Percentiles rank a stretch among this genome's conserved stretches.
Conservation (phyloP, 2,888 invertebrate species). For the Chrysodeixis includens region DNA sequence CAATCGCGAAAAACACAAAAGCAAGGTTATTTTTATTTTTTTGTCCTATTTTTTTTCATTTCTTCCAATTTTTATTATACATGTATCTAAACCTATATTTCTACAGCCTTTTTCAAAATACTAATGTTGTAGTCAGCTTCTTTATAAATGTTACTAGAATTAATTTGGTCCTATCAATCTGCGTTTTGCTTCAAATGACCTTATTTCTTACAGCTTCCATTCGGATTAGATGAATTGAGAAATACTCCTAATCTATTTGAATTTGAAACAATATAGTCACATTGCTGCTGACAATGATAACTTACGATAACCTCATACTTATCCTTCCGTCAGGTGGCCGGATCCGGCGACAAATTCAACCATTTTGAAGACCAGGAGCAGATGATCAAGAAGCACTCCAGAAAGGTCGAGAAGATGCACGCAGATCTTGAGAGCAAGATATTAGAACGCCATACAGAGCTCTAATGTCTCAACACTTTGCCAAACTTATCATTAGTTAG, state of each 20-base stretch:
- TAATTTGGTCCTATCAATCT: too few relatives aligned
- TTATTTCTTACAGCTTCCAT: too few relatives aligned
- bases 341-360: constrained; percentile 90
- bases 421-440: constrained; percentile 93
- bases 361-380: constrained; percentile 92
- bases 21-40: constrained; percentile 82
- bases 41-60: constrained; percentile 45
- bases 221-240: too few relatives aligned
- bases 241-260: too few relatives aligned
- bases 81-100: too few relatives aligned
- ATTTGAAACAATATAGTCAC: too few relatives aligned
- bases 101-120: too few relatives aligned
- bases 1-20: constrained; percentile 91
- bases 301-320: not conserved
- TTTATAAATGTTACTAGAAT: too few relatives aligned
- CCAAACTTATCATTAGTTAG: constrained; percentile 32
- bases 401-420: constrained; percentile 96
- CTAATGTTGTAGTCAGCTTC: too few relatives aligned
- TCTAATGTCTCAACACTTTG: constrained; percentile 83
- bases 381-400: constrained; percentile 94
- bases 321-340: constrained; percentile 79
- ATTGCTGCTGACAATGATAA: too few relatives aligned
- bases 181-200: too few relatives aligned
- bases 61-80: constrained; percentile 19
- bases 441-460: constrained; percentile 92